Evolutionary conservation across 2,888 invertebrate species (phyloP), one percentile per base, ranked within the genome.

Genomic region (Elmis aenea): DNA sequence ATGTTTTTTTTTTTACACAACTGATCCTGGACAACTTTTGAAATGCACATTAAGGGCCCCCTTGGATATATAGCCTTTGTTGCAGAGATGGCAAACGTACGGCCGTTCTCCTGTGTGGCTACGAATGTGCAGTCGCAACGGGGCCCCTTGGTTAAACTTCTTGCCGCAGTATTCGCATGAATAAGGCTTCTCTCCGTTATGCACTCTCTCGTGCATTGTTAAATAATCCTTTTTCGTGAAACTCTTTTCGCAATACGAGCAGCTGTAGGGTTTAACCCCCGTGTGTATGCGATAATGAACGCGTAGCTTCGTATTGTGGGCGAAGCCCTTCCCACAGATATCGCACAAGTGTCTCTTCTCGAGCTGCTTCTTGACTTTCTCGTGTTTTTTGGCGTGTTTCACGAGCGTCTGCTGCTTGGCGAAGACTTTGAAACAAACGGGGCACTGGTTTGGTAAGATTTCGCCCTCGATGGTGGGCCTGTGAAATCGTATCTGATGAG

Each of bases 61-160:
- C 26, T 8, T 26, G 3, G 26, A 26, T 2, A 75, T 73, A 36
- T 77, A 79, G 0, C 75, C 72, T 30, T 71, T 70, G 1, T 67
- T 71, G 28, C 79, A 79, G 6, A 69, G 65, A 5, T 71, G 67
- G 42, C 79, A 79, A 1, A 75, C 65, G 26, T 60, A 62, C 0
- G 62, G 62, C 10, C 53, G 42, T 30, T 60, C 61, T 8, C 61
- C 61, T 1, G 61, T 59, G 33, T 61, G 61, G 3, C 46, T 54
- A 6, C 61, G 33, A 13, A 53, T 26, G 24, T 61, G 61, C 3
- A 59, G 58, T 14, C 55, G 54, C 9, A 60, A 47, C 4, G 59
- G 57, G 1, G 58, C 54, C 1, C 53, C 52, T 32, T 58, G 54
- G 12, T 51, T 58, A 44, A 62, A 64, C 10, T 54, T 47, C 28